These are phyloP conservation scores for Apis florea DNA, from an alignment of 1,140 invertebrate species.

Conservation along the genomic window DNA sequence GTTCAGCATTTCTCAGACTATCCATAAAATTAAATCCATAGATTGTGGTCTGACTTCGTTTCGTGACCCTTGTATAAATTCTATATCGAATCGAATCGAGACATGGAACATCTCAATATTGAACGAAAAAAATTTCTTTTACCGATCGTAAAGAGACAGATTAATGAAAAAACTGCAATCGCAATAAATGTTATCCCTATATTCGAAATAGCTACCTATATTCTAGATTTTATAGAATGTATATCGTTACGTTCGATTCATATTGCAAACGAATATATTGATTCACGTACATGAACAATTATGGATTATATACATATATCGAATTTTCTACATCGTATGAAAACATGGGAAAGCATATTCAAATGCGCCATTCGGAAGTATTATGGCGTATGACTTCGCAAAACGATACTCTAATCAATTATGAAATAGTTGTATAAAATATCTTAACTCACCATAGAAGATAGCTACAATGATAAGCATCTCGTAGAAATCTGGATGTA, in stretches of 20 bases:
- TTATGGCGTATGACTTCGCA: no score
- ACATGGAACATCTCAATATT: not conserved
- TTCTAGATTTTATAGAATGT: not conserved
- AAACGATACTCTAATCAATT: no score
- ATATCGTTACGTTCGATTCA: not conserved
- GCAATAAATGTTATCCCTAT: constrained; percentile 12
- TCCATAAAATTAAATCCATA: constrained; percentile 29
- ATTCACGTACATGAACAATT: not conserved
- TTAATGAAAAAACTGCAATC: not conserved
- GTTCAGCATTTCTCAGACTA: constrained; percentile 21
- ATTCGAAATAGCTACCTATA: not conserved
- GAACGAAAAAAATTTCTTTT: not conserved
- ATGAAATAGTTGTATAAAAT: no score
- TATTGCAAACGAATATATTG: not conserved
- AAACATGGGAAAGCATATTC: not conserved
- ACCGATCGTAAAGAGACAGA: not conserved
- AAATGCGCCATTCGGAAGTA: not conserved
- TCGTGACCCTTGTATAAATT: not conserved
- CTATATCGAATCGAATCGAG: no score
- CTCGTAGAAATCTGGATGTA: no score
- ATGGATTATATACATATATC: not conserved
- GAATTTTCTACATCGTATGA: not conserved
- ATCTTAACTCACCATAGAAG: no score
- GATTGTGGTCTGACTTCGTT: no score
- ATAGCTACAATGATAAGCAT: no score